Base-by-base conservation (phyloP, 2,797 vertebrate genomes). In the Scleropages formosus region DNA sequence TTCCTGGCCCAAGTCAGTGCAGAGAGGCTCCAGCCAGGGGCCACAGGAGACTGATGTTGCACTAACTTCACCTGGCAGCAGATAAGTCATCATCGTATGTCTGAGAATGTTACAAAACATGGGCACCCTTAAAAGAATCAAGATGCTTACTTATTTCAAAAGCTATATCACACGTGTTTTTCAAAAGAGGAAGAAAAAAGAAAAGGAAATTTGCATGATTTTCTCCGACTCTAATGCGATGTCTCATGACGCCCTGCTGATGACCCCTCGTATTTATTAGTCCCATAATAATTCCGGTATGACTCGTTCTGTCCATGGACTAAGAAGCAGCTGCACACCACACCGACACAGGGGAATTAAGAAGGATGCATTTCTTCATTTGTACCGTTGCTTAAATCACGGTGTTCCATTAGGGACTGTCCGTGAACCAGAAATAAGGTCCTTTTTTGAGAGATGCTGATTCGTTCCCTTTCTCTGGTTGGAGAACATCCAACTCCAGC, bases 281-380 rank as follows among this genome's bases (percentile, higher is more conserved):
- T 7, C 3, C 67, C 67, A 8, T n/a, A 4, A 16, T 18, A 59
- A 10, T 16, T 18, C 58, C 58, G 51, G 24, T 8, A 24, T 22
- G 46, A 47, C 66, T 16, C 51, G 47, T 16, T 51, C 66, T 4
- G 1, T 56, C 67, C 49, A 18, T 11, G 6, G 31, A 6, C 31
- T 31, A 39, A 6, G 31, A 39, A 39, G 31, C 31, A 39, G 20
- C 13, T 4, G 12, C 47, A 53, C 6, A 22, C 15, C 18, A 18
- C 26, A 31, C 27, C 31, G 18, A 31, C n/a, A 4, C 51, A 47
- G 47, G 47, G 13, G 6, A 13, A 18, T 66, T 66, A 66, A 66
- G 39, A n/a, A 44, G n/a, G 64, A 31, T n/a, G 18, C 66, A 66
- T 66, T 66, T 46, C 64, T 27, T 66, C 64, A 46, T 66, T 66